Conservation (phyloP, 2,888 invertebrate genomes). For the Palloptera scutellata region DNA sequence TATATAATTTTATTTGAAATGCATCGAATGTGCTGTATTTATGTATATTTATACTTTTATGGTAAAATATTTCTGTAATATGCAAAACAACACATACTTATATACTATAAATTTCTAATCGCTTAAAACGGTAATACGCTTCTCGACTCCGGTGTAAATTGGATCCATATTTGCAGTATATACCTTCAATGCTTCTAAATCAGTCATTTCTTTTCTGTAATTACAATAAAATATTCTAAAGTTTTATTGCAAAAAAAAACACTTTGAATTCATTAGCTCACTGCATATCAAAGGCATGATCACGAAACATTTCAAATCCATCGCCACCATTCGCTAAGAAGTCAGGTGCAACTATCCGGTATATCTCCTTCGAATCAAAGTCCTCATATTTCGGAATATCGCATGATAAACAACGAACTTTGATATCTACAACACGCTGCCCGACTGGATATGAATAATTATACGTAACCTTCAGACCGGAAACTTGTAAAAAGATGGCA, state of each 20-base stretch:
- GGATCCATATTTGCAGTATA: conserved; percentile 37
- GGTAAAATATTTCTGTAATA: too few relatives aligned
- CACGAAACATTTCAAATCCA: conserved; percentile 68
- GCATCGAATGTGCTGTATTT: too few relatives aligned
- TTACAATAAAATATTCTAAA: conserved; percentile 1
- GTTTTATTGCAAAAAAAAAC: conserved; percentile 9
- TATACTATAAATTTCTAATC: not conserved
- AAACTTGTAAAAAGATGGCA: conserved; percentile 66
- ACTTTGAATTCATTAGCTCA: conserved; percentile 38
- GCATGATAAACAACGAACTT: conserved; percentile 52
- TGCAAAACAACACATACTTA: too few relatives aligned
- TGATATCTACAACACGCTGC: conserved; percentile 68
- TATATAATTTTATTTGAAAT: too few relatives aligned
- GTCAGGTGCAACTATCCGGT: conserved; percentile 70
- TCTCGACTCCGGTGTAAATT: conserved; percentile 37
- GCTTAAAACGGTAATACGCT: conserved; percentile 37
- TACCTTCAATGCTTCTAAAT: conserved; percentile 38
- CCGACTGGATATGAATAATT: conserved; percentile 70
- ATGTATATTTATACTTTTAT: too few relatives aligned
- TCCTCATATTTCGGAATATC: conserved; percentile 70
- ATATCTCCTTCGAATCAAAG: conserved; percentile 67
- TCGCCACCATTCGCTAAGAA: conserved; percentile 77
- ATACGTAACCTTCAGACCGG: conserved; percentile 66
- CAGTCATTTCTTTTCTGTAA: conserved; percentile 38
- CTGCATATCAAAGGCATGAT: conserved; percentile 55